Conservation (phyloP, 2,113 vertebrate genomes). For the Sinosuthora webbiana region DNA sequence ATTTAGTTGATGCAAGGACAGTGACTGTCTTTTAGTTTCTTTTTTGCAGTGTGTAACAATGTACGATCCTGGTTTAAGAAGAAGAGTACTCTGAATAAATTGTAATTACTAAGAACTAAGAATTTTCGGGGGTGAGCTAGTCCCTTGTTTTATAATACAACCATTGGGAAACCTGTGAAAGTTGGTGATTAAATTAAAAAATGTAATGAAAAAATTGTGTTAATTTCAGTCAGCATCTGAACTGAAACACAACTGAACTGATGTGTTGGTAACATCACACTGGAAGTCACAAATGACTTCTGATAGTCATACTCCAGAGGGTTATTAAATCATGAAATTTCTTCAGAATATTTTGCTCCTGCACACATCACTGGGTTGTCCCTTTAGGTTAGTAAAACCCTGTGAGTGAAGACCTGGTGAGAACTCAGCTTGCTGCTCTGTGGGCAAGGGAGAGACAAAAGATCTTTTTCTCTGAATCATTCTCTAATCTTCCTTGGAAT, state of each 20-base stretch:
- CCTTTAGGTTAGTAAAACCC: not conserved
- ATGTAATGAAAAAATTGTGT: not conserved
- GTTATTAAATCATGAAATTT: slow-evolving; percentile 36
- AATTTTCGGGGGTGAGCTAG: not conserved
- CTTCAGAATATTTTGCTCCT: slow-evolving; percentile 15
- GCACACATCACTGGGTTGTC: not conserved
- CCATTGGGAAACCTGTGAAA: not conserved
- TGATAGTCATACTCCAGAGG: not conserved
- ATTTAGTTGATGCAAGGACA: not conserved
- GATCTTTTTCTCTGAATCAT: not conserved
- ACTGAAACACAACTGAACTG: too few relatives aligned
- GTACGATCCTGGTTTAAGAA: not conserved
- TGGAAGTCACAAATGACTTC: not conserved
- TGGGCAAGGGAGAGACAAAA: not conserved
- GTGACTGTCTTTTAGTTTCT: not conserved
- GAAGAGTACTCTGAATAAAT: not conserved
- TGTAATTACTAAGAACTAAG: not conserved
- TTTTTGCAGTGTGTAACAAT: not conserved
- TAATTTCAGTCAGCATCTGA: not conserved
- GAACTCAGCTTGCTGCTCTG: not conserved
- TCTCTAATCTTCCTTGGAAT: not conserved
- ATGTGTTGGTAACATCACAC: not conserved
- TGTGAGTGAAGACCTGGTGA: not conserved
- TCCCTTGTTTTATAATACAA: not conserved
- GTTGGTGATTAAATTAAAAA: rapidly evolving